Conservation (phyloP, 1,140 invertebrate genomes). For the Gonioctena quinquepunctata region DNA sequence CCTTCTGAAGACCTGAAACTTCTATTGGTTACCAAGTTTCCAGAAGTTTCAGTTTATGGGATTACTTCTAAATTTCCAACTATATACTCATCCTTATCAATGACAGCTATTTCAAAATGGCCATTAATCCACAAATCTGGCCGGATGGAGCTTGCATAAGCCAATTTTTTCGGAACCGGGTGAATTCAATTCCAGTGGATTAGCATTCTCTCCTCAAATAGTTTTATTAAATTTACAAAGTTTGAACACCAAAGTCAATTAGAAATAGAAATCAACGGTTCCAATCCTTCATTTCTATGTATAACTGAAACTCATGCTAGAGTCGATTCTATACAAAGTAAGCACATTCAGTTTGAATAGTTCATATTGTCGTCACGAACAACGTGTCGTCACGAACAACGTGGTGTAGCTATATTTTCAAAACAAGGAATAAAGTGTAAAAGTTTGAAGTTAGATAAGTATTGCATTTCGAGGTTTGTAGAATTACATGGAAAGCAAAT, state of each 20-base stretch:
- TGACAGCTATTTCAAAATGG: neutral
- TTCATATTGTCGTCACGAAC: neutral
- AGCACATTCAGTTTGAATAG: neutral
- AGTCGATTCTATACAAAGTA: neutral
- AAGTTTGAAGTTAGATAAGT: neutral
- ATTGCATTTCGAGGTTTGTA: neutral
- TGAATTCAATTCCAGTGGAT: neutral
- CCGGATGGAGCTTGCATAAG: neutral
- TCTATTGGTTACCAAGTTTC: neutral
- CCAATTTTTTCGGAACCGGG: conserved; percentile 1
- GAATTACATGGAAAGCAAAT: neutral
- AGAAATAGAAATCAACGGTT: neutral
- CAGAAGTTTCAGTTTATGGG: neutral
- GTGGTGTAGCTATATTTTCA: neutral
- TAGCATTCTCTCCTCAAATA: neutral
- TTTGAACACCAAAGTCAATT: neutral
- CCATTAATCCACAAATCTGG: conserved; percentile 3
- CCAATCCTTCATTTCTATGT: neutral
- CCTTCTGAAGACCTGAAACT: neutral
- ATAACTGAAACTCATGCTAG: neutral
- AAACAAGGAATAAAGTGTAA: neutral
- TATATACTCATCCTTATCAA: conserved; percentile 5
- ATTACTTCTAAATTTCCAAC: neutral
- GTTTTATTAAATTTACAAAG: neutral
- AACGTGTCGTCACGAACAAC: neutral